Evolutionary conservation across 2,888 invertebrate species (phyloP).

Genomic region (Mythimna pallens): DNA sequence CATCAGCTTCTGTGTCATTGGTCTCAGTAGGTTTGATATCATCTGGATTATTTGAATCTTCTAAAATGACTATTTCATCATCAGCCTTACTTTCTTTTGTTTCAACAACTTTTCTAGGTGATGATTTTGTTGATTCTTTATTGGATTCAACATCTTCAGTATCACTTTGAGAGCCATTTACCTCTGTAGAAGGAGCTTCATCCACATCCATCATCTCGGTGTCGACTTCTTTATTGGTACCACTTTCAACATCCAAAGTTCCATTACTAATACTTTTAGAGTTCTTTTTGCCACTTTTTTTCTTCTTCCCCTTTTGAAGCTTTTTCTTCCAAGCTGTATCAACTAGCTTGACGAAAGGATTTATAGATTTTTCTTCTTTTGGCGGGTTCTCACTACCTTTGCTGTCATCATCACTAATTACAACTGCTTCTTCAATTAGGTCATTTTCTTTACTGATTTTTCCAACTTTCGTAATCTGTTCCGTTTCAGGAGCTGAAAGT

Average conservation of each 20-base stretch:
- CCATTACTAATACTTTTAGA: constrained; percentile 51
- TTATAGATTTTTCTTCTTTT: constrained; percentile 72
- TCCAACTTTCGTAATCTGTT: constrained; percentile 80
- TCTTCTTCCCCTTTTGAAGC: constrained; percentile 78
- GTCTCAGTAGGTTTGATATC: constrained; percentile 40
- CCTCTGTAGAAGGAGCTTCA: constrained; percentile 59
- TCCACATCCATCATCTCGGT: constrained; percentile 77
- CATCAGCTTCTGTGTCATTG: constrained; percentile 17
- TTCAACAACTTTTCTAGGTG: constrained; percentile 40
- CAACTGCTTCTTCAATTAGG: constrained; percentile 72
- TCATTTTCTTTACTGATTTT: constrained; percentile 85
- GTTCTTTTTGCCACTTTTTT: constrained; percentile 70
- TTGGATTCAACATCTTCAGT: constrained; percentile 34
- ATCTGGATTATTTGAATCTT: constrained; percentile 67
- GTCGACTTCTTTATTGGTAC: constrained; percentile 56
- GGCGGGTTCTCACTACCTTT: constrained; percentile 68
- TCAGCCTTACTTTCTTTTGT: constrained; percentile 34
- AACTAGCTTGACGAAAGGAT: constrained; percentile 86
- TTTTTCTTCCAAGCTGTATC: constrained; percentile 85
- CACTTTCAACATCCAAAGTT: constrained; percentile 54
- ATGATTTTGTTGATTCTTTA: constrained; percentile 26
- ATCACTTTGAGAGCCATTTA: constrained; percentile 43
- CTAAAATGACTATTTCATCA: constrained; percentile 62
- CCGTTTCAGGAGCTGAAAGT: constrained; percentile 80
- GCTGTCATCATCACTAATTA: constrained; percentile 85